Percentiles rank a stretch among this genome's conserved stretches.
These are phyloP conservation scores for Phalloptychus januarius DNA, from an alignment of 2,797 vertebrate genomes.

Conservation along the genomic window DNA sequence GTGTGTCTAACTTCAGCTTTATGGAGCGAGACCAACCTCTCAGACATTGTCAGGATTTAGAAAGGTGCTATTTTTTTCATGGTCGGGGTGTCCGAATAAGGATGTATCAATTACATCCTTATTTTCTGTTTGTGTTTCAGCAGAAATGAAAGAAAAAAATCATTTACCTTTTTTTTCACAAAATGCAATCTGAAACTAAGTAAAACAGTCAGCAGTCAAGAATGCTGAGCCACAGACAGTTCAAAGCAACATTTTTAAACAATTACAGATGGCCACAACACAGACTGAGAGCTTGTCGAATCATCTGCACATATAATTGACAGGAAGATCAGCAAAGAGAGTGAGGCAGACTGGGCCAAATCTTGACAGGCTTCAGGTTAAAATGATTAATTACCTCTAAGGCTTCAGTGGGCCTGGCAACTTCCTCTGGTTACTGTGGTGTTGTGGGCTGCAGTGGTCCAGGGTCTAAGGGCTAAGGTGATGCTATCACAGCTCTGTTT, in stretches of 20 bases:
- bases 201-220: conserved; percentile 50
- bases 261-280: conserved; percentile 71
- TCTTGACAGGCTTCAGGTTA: conserved; percentile 92
- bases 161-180: conserved; percentile 22
- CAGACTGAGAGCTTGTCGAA: conserved; percentile 68
- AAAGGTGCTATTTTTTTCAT: background rate
- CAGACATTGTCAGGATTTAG: background rate
- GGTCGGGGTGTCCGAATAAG: background rate
- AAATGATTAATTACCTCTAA: conserved; percentile 95
- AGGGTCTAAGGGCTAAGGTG: conserved; percentile 71
- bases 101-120: background rate
- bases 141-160: background rate
- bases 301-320: conserved; percentile 86
- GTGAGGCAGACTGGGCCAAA: conserved; percentile 70
- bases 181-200: conserved; percentile 41
- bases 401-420: conserved; percentile 85
- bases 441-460: conserved; percentile 66
- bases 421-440: conserved; percentile 86
- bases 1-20: conserved; percentile 1
- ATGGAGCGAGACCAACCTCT: background rate
- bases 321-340: conserved; percentile 88
- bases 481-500: conserved; percentile 83
- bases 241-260: conserved; percentile 72
- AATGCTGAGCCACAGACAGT: conserved; percentile 48
- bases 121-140: conserved; percentile 3